Evolutionary conservation across 2,888 invertebrate species (phyloP), one percentile per base, ranked within the genome.

Genomic region (Hemicrepidius hirtus): DNA sequence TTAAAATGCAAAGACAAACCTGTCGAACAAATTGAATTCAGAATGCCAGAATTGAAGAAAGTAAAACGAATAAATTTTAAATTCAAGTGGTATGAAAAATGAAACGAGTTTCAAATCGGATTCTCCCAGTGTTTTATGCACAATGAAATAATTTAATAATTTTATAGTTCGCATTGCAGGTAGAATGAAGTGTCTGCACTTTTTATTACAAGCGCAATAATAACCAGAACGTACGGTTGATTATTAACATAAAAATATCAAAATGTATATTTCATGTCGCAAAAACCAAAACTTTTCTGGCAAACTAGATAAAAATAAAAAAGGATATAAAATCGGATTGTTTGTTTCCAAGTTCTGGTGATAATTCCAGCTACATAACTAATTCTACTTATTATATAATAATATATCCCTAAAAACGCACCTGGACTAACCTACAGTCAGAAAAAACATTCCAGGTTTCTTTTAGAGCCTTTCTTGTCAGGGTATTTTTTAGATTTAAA

Each of bases 61-160:
- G n/a, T 53, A 53, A 24, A 53, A 12, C 9, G 24, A 53, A 53
- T 53, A 53, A 53, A 53, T 53, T 46, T 53, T 53, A 53, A 53
- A 53, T n/a, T 16, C 53, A 53, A 24, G 24, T 24, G 24, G 28
- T 13, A 28, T 53, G 28, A 53, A 53, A 53, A 53, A 53, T 46
- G 20, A 32, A 32, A 18, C 6, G 6, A 46, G 20, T 9, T 46
- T 18, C 46, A 46, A 46, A 18, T 18, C 46, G 20, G 9, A 46
- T 46, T 46, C 16, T 46, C 20, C 13, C 20, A 6, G 3, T 18
- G 18, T 46, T 46, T 46, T 9, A 32, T 46, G 7, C 46, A 18
- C 20, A 46, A 40, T 13, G 40, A 13, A 13, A n/a, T 1, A 13
- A 40, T 40, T 46, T 32, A 9, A 41, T 41, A 41, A 16, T 16